Evolutionary conservation across 1,140 invertebrate genomes (phyloP).

Genomic region (Cotesia chilonis): DNA sequence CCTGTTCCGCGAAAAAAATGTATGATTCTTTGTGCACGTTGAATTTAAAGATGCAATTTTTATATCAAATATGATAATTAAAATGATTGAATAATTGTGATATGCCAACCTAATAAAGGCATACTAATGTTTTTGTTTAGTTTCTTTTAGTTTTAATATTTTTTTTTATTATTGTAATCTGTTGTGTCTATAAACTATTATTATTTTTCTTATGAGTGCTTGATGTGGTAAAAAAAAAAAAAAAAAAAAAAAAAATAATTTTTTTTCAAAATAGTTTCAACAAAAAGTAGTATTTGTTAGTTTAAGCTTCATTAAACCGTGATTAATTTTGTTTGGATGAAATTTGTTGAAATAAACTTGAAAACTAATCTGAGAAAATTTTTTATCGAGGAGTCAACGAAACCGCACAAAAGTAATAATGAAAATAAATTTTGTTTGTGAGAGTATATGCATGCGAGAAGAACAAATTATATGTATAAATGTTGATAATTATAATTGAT

Average conservation of each 20-base stretch:
- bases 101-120: conserved; percentile 16
- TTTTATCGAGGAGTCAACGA: not conserved
- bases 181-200: not conserved
- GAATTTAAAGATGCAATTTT: not conserved
- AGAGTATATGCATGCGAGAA: conserved; percentile 36
- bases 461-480: conserved; percentile 63
- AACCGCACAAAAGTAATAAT: conserved; percentile 11
- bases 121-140: not conserved
- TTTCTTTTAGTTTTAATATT: not conserved
- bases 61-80: conserved; percentile 1
- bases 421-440: conserved; percentile 12
- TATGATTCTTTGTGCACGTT: not conserved
- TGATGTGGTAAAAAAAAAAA: not conserved
- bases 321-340: not conserved
- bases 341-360: conserved; percentile 4
- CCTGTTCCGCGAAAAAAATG: not conserved
- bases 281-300: not conserved
- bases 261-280: conserved; percentile 17
- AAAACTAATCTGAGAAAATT: not conserved
- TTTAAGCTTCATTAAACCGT: not conserved
- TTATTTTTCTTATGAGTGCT: not conserved
- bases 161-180: not conserved
- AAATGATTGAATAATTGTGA: conserved; percentile 15
- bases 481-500: conserved; percentile 61
- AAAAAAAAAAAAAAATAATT: no score